Evolutionary conservation across 2,113 vertebrate species (phyloP), one percentile per base, ranked within the genome.

Genomic region (Eublepharis macularius): DNA sequence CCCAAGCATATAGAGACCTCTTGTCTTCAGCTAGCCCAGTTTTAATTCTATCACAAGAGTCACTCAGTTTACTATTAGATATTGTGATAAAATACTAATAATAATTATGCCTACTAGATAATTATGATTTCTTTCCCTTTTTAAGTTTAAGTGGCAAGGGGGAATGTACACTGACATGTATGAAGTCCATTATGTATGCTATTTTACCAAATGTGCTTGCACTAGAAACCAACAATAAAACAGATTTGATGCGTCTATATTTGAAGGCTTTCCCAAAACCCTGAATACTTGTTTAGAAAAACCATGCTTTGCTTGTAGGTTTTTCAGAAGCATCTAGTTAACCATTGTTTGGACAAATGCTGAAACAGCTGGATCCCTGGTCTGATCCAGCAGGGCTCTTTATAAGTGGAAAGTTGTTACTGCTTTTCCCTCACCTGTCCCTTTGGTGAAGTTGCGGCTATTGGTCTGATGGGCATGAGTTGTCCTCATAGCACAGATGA

Each of bases 301-400:
- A 60, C 57, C 51, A 60, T 60, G 6, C 6, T 54, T 17, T 60
- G 57, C 19, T 7, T 24, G 57, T 6, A 10, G 21, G 57, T 21
- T 60, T 26, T 2, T 21, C 57, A 60, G 57, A 60, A 60, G 57
- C 57, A 60, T 60, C 57, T 60, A 6, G 57, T 60, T 26, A 60
- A 60, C 57, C 5, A 60, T 21, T 2, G 51, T 2, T 54, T 7
- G 51, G 51, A 19, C 16, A 19, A 54, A 17, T 12, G 51, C 51
- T 54, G 51, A 19, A 19, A n/a, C 54, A 10, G n/a, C n/a, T 68
- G 66, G 4, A 68, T n/a, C 32, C 32, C n/a, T 68, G 29, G 11
- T 34, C 12, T 69, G 66, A 69, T 69, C 66, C 66, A 69, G 66
- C 66, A 34, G n/a, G 34, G n/a, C 75, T 82, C 81, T 88, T n/a